phyloP scores from a whole-genome alignment of 2,113 vertebrate species.

The Elgaria multicarinata region DNA sequence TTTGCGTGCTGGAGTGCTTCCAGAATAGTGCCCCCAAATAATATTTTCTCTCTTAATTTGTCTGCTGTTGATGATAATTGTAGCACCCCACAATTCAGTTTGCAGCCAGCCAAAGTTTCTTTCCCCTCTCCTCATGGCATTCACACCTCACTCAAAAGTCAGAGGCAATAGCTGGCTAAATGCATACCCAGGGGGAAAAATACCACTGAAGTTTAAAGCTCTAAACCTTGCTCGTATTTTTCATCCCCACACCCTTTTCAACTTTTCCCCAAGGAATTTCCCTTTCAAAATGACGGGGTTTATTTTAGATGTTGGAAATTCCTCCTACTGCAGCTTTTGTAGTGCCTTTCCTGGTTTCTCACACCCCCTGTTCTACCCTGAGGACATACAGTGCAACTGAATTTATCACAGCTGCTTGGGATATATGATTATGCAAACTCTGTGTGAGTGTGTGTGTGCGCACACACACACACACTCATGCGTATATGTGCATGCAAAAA shows the following conservation, averaged over 20 bases:
- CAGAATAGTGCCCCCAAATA: background rate
- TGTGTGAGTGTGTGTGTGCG: too few species aligned
- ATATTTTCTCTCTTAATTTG: background rate
- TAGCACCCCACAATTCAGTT: background rate
- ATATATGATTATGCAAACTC: background rate
- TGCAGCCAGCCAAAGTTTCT: background rate
- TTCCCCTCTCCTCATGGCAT: background rate
- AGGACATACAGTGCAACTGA: background rate
- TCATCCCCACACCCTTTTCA: too few species aligned
- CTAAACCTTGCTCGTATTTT: background rate
- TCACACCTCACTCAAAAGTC: background rate
- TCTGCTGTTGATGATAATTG: background rate
- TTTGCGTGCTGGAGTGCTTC: background rate
- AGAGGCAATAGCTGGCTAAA: background rate
- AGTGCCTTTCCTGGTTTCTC: constrained; percentile 2
- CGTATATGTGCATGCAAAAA: background rate
- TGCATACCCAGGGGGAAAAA: background rate
- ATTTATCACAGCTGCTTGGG: background rate
- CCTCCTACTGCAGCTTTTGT: constrained; percentile 23
- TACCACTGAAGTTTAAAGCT: background rate
- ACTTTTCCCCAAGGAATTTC: background rate
- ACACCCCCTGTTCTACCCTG: background rate
- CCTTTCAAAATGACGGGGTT: background rate
- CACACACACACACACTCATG: too few species aligned
- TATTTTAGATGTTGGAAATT: background rate